Evolutionary conservation across 2,888 invertebrate species (phyloP).

Genomic region (Drosophila borborema): DNA sequence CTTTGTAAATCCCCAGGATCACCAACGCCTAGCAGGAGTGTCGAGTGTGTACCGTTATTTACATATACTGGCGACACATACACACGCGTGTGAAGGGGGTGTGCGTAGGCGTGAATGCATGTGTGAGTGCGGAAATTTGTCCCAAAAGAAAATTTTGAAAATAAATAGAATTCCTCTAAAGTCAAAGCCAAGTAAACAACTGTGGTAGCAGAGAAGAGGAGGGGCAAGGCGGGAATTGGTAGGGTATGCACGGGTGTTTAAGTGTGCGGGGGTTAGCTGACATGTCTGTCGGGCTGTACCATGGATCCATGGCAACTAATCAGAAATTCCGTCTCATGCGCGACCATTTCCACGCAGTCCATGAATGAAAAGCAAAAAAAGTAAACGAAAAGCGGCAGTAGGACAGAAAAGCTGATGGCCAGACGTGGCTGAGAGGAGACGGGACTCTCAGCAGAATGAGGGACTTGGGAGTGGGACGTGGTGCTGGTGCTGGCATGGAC

Average conservation of each 20-base stretch:
- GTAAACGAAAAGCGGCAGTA: constrained; percentile 23
- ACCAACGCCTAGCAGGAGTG: constrained; percentile 57
- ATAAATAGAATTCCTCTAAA: constrained; percentile 79
- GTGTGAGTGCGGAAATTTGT: constrained; percentile 57
- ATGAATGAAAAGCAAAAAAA: constrained; percentile 19
- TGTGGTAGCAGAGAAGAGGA: constrained; percentile 12
- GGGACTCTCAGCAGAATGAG: not conserved
- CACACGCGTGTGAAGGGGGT: constrained; percentile 35
- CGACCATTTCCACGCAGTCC: constrained; percentile 64
- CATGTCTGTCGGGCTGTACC: constrained; percentile 16
- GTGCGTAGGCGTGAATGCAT: constrained; percentile 36
- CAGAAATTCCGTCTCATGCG: constrained; percentile 76
- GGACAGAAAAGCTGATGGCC: constrained; percentile 34
- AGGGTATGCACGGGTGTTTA: not conserved
- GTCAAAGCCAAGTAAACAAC: constrained; percentile 76
- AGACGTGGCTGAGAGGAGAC: not conserved
- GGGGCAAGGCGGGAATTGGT: not conserved
- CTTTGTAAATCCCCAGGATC: constrained; percentile 75
- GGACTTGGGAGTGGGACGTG: not conserved
- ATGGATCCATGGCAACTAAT: constrained; percentile 73
- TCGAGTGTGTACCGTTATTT: constrained; percentile 45
- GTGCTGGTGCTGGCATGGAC: not conserved
- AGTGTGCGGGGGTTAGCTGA: constrained; percentile 2
- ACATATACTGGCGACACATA: constrained; percentile 33
- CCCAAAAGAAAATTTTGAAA: constrained; percentile 72